phyloP scores from a whole-genome alignment of 2,113 vertebrate species.

The Prionailurus bengalensis region DNA sequence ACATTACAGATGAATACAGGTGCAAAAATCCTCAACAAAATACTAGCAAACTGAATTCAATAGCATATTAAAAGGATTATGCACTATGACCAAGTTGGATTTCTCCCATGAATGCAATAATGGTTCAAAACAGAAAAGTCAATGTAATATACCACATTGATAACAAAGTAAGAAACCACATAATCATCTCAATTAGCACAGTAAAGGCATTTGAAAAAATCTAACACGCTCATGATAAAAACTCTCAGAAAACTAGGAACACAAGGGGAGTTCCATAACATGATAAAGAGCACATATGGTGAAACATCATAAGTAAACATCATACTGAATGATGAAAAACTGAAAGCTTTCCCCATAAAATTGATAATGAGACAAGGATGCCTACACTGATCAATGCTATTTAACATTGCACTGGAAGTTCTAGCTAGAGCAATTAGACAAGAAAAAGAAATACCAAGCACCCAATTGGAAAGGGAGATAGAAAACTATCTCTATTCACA shows the following conservation, averaged over 20 bases:
- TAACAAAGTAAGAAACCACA: background rate
- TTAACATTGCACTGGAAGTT: background rate
- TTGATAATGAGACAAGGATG: background rate
- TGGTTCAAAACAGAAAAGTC: slow-evolving; percentile 22
- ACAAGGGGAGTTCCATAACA: background rate
- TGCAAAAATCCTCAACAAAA: background rate
- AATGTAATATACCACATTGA: background rate
- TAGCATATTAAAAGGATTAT: background rate
- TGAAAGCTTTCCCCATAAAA: background rate
- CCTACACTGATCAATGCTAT: too few species aligned
- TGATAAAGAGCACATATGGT: background rate
- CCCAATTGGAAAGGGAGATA: background rate
- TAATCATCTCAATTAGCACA: background rate
- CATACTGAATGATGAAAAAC: background rate
- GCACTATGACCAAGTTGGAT: background rate
- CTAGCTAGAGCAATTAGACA: background rate
- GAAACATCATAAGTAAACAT: background rate
- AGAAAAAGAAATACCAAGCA: background rate
- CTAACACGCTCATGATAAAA: background rate
- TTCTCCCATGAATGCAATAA: background rate
- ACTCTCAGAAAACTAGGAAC: background rate
- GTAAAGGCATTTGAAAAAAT: background rate
- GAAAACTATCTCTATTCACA: background rate
- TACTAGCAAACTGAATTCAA: background rate
- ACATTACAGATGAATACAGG: background rate